Base-by-base conservation (phyloP, 2,113 vertebrate genomes). In the crab-eating macaque (Macaca fascicularis) region DNA sequence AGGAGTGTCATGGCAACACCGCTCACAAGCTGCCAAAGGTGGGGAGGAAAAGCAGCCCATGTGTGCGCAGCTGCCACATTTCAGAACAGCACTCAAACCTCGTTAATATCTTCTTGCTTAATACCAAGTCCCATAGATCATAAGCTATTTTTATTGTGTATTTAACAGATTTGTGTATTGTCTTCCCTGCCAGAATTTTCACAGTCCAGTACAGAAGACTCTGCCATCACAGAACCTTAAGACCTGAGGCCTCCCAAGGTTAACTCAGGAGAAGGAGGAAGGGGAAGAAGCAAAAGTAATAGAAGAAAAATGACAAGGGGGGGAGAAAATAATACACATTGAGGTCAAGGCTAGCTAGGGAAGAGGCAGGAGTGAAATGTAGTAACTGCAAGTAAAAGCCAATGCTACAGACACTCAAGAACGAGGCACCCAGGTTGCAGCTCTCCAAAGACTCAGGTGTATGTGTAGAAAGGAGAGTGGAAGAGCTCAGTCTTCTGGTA, bases 61-160 rank as follows among this genome's bases (percentile, higher is more conserved):
- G 94, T 43, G 20, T 59, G 95, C 8, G n/a, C 97, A 96, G 96
- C 98, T 98, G 97, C 98, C 96, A 84, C 97, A 86, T 79, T 97
- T 85, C 96, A 96, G 94, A 96, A 55, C 81, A 27, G 92, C 97
- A n/a, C 74, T 97, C 95, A 97, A 89, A 94, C 96, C 94, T 95
- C 69, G 61, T 96, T 97, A 97, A 96, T 97, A 95, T 94, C 94
- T 80, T 94, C 96, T 96, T 84, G 94, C 97, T 95, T 98, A 96
- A 96, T 97, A 97, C 97, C 4, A 4, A 92, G 74, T 11, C 64
- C 84, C 97, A 90, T 43, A 96, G 94, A 97, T 96, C 96, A 98
- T 38, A 83, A 96, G 94, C 96, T 98, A 96, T 98, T 98, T 98
- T 97, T 97, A 97, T 93, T 70, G 20, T 79, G 90, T 76, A 61